Conservation (phyloP, 2,888 invertebrate species). For the Deladenus siricidicola region DNA sequence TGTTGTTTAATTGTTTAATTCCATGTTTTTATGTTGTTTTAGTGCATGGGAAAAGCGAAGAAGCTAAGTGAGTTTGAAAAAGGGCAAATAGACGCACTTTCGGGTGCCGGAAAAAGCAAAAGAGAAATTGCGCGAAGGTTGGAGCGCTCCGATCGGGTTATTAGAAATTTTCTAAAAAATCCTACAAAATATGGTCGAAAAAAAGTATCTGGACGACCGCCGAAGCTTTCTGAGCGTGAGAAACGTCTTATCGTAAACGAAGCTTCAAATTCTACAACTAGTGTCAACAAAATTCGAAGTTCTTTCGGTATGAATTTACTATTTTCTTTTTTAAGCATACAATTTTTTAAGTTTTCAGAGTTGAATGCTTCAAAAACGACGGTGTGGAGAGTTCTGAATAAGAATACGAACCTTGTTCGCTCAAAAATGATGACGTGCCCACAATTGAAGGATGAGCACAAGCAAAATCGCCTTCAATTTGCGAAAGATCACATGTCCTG, state of each 20-base stretch:
- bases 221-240: constrained; percentile 1
- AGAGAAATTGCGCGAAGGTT: background rate
- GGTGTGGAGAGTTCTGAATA: constrained; percentile 3
- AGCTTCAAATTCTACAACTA: background rate
- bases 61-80: too few species aligned
- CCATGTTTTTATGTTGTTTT: too few species aligned
- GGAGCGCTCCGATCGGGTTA: background rate
- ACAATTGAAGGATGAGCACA: constrained; percentile 6
- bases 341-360: background rate
- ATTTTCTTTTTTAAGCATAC: background rate
- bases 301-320: background rate
- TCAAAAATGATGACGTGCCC: constrained; percentile 10
- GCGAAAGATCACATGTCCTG: constrained; percentile 12
- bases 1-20: too few species aligned
- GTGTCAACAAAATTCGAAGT: background rate
- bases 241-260: background rate
- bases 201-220: background rate
- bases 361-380: constrained; percentile 2
- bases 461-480: constrained; percentile 10
- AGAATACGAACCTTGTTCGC: background rate
- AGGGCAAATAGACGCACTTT: too few species aligned
- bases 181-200: background rate
- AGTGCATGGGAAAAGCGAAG: too few species aligned
- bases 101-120: too few species aligned
- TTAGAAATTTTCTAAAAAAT: constrained; percentile 1